A percentile compares a stretch with the other conserved stretches of the same genome.
Evolutionary conservation across 2,888 invertebrate genomes (phyloP).

Genomic region (Hypolimnas misippus): DNA sequence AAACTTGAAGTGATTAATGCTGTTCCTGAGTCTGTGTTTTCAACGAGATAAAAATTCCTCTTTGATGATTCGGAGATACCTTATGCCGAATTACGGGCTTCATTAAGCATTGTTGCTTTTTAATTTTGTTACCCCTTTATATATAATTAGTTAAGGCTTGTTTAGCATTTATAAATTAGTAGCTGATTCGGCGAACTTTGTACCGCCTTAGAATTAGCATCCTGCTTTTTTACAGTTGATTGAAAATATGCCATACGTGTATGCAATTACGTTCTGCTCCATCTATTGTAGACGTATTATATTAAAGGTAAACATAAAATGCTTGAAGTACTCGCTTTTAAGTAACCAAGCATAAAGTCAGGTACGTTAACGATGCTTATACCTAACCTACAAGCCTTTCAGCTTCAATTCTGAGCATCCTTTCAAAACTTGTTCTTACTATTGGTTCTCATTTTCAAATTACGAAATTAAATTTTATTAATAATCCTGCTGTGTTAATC

Average conservation of each 20-base stretch:
- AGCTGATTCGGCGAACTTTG: too few relatives aligned
- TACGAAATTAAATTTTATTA: too few relatives aligned
- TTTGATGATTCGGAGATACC: constrained; percentile 5
- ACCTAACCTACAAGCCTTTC: constrained; percentile 9
- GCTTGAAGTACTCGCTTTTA: neutral
- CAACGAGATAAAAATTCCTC: constrained; percentile 14
- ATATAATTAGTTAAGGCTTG: neutral
- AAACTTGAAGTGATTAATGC: constrained; percentile 34
- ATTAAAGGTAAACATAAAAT: neutral
- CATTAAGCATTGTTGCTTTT: neutral
- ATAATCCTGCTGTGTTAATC: neutral
- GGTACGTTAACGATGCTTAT: constrained; percentile 1
- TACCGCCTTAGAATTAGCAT: too few relatives aligned
- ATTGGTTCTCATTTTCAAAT: neutral
- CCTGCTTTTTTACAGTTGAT: too few relatives aligned
- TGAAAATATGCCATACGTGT: neutral
- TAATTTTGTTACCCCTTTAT: neutral
- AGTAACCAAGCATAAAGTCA: constrained; percentile 13
- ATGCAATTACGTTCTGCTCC: too few relatives aligned
- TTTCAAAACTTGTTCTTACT: constrained; percentile 15
- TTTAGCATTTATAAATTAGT: too few relatives aligned
- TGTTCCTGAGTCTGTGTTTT: constrained; percentile 15
- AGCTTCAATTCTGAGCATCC: constrained; percentile 20
- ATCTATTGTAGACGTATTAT: neutral
- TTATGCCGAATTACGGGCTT: neutral